Evolutionary conservation across 2,888 invertebrate species (phyloP), one percentile per base, ranked within the genome.

Genomic region (Gastrophysa polygoni): DNA sequence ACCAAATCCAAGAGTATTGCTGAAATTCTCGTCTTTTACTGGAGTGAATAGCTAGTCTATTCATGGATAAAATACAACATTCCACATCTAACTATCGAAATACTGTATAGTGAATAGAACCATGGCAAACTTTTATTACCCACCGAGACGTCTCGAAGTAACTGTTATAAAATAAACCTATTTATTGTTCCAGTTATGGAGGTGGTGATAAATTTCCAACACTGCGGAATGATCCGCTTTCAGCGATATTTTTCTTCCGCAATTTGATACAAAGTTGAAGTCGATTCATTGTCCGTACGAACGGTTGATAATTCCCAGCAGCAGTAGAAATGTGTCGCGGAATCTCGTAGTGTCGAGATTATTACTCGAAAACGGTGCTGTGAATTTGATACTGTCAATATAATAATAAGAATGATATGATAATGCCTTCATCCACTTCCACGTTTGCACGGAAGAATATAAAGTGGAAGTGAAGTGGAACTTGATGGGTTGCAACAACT

Each of bases 151-250:
- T 17, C 34, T n/a, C 18, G 49, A 57, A 61, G 59, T 59, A 48
- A 34, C 58, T 44, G 49, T 2, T 7, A 32, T 32, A 32, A 4
- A 57, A 61, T 63, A 58, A 61, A 51, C 57, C 57, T 57, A 61
- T 63, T 63, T 63, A 63, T 63, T 61, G 52, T 63, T 60, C 57
- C 29, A 59, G 61, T 61, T 66, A 58, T 61, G 46, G 54, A 11
- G 51, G 46, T 46, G 28, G 46, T 55, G 47, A 57, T 62, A 61
- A 61, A 61, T 63, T 61, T 17, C 3, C 16, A 51, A 17, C 32
- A 17, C 16, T 11, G 32, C 6, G 0, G 32, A 32, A 29, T 51
- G 11, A 51, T 51, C 17, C 10, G 51, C 51, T 8, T 32, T 29
- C 6, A 10, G 38, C 21, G 38, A 52, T 16, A 38, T 38, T 38